Evolutionary conservation across 2,888 invertebrate species (phyloP).

Genomic region (Sepiola atlantica): DNA sequence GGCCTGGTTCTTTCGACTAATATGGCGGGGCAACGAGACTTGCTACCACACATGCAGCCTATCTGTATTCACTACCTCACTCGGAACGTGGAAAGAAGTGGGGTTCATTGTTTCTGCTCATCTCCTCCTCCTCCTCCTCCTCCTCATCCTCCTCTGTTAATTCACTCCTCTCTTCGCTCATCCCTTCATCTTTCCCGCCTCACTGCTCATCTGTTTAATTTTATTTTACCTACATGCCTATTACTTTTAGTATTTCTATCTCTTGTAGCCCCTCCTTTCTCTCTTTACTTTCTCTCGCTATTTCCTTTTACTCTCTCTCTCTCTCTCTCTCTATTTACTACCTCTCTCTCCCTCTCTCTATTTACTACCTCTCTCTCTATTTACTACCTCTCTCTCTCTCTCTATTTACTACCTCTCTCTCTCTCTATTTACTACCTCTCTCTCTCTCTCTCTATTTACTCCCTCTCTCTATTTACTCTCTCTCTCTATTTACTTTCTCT

Average conservation of each 20-base stretch:
- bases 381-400: background rate
- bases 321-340: background rate
- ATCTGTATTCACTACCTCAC: background rate
- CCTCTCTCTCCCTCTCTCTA: background rate
- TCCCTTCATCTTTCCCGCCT: background rate
- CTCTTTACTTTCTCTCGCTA: background rate
- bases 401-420: background rate
- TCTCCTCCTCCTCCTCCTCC: background rate
- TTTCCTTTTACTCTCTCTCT: background rate
- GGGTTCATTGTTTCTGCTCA: too few relatives aligned
- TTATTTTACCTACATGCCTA: background rate
- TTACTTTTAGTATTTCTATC: too few relatives aligned
- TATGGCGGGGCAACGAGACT: too few relatives aligned
- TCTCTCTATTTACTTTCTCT: too few relatives aligned
- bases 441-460: background rate
- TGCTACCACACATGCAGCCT: too few relatives aligned
- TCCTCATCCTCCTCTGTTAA: background rate
- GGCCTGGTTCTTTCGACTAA: too few relatives aligned
- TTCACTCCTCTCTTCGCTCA: background rate
- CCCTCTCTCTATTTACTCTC: background rate
- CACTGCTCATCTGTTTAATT: background rate
- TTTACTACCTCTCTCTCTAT: too few relatives aligned
- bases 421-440: background rate
- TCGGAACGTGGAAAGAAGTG: too few relatives aligned
- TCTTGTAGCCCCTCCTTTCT: background rate